Base-by-base conservation (phyloP, 2,113 vertebrate genomes). In the Sinocyclocheilus grahami region DNA sequence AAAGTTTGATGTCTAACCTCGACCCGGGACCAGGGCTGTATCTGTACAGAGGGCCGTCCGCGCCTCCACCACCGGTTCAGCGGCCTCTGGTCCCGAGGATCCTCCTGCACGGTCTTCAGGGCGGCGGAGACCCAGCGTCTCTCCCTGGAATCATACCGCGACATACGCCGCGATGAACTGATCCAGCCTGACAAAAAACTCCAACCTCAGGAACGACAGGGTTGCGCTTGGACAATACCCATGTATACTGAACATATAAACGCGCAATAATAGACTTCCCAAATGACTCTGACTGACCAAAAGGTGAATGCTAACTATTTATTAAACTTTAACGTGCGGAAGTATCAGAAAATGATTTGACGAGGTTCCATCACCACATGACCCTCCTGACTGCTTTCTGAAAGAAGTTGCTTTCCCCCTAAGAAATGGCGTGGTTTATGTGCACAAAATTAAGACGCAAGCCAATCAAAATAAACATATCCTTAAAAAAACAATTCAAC, bases 21-120 rank as follows among this genome's bases (percentile, higher is more conserved):
- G 96, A 97, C 80, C 96, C 96, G 0, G 94, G 94, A 74, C 95
- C 93, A 6, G 96, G 96, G 82, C 93, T 97, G 12, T 97, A 97
- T 87, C 90, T 97, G 89, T 97, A 97, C 93, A 89, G 95, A 83
- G 95, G 96, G 1, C 95, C 96, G 62, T 95, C 96, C 60, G 95
- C 95, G 3, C 95, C 95, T 8, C 96, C 96, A 4, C 96, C 95
- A 3, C 92, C 95, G 14, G 93, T 96, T 0, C 96, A 96, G 92
- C 92, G 95, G 60, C 94, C 95, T 14, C 93, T 96, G 88, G 93
- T 97, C 62, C 95, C 96, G 46, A 93, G 93, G 51, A 91, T 97
- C 88, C 95, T 97, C 85, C 94, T 97, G 88, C 96, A 96, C 92
- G 94, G 95, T 92, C 94, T 96, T 81, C 96, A 95, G 86, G 95